Evolutionary conservation across 2,888 invertebrate genomes (phyloP).

Genomic region (Cecidostiba fungosa): DNA sequence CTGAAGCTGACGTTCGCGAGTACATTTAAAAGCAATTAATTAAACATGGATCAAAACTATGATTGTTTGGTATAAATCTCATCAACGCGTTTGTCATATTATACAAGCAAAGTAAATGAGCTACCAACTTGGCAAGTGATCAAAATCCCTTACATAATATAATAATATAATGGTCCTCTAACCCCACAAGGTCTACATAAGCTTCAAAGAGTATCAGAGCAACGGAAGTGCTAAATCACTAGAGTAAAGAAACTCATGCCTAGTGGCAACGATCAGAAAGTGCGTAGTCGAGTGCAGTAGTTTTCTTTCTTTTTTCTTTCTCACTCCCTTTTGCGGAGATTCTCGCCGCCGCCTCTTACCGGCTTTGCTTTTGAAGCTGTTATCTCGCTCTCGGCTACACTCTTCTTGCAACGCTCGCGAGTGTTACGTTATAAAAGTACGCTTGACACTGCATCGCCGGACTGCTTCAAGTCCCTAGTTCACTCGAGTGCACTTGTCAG

Average conservation of each 20-base stretch:
- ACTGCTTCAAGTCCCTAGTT: conserved; percentile 8
- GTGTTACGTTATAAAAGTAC: conserved; percentile 52
- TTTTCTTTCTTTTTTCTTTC: background rate
- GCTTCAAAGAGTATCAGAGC: background rate
- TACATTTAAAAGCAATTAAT: no score
- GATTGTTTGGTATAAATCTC: no score
- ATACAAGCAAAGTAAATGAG: no score
- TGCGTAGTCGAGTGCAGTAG: conserved; percentile 8
- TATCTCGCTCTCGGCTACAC: background rate
- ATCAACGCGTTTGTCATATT: no score
- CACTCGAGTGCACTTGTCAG: conserved; percentile 44
- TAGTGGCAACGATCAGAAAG: conserved; percentile 21
- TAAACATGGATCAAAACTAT: no score
- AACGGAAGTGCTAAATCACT: background rate
- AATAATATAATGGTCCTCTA: no score
- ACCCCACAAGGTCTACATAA: background rate
- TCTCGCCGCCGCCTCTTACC: background rate
- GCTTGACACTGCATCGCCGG: conserved; percentile 41
- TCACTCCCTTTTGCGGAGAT: background rate
- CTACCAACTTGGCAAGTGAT: no score
- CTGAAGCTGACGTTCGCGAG: background rate
- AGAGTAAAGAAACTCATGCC: background rate
- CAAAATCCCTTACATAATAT: no score
- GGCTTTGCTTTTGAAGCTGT: background rate
- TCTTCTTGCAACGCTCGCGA: background rate